Evolutionary conservation across 2,797 vertebrate species (phyloP), one percentile per base, ranked within the genome.

Genomic region (Adrianichthys oophorus): DNA sequence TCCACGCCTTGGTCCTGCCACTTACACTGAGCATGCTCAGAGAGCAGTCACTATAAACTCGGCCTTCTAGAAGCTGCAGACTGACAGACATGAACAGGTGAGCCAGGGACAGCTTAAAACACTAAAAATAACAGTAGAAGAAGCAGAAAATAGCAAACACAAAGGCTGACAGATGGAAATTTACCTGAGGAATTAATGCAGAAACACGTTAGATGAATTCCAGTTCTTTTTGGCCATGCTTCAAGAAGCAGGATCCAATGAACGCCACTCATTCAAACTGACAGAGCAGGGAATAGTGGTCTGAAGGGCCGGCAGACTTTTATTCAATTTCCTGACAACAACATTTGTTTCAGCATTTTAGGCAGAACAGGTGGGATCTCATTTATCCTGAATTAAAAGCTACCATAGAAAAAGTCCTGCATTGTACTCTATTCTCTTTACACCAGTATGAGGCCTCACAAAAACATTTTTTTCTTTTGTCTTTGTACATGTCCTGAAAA

Each of bases 1-100:
- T 72, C 69, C 70, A 55, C 63, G 17, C 42, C 46, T 55, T 0
- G 42, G 61, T 59, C 79, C 79, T 80, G 59, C 79, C 82, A 83
- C 77, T 79, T 52, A 12, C 32, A 32, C 67, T 62, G 61, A 70
- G 79, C 67, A 68, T 49, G 75, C 69, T 24, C 68, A 41, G 70
- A 73, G 76, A 59, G 73, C 2, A 7, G 59, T 1, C 62, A 54
- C 54, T 1, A 71, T 73, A 64, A 58, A 69, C 32, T 53, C 50
- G 18, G 51, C 67, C 72, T 65, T 21, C 65, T 42, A 42, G 56
- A 48, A 60, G 72, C 46, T 40, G 5, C 63, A 60, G 56, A 68
- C 66, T 74, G 83, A 88, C 66, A 45, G 74, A 74, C 55, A 26
- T 50, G 18, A 71, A 66, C 89, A 91, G 88, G 87, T 90, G 89